phyloP scores from a whole-genome alignment of 2,797 vertebrate genomes.

The Catharus ustulatus region DNA sequence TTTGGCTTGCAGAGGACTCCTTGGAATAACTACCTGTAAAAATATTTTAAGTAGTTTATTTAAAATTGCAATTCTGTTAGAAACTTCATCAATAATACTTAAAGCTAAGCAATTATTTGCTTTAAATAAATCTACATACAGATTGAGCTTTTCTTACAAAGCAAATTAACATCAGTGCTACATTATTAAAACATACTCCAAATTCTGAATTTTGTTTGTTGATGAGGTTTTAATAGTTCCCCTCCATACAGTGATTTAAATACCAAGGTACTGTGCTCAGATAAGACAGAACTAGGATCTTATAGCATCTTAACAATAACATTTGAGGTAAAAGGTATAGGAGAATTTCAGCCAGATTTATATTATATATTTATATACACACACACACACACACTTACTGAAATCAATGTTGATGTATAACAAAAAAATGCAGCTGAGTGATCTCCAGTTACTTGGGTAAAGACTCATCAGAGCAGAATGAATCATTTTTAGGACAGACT shows the following conservation, averaged over 20 bases:
- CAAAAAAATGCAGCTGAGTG: neutral
- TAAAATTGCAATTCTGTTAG: neutral
- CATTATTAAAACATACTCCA: neutral
- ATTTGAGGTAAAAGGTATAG: neutral
- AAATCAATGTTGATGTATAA: neutral
- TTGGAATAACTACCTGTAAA: conserved; percentile 91
- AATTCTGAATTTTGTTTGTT: neutral
- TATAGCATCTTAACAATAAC: neutral
- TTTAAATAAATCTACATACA: neutral
- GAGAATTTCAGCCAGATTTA: neutral
- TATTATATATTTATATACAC: neutral
- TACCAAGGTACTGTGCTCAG: neutral
- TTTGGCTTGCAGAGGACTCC: conserved; percentile 94
- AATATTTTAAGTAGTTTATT: conserved; percentile 19
- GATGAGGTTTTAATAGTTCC: neutral
- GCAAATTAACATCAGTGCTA: neutral
- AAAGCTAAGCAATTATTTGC: neutral
- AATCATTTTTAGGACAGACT: neutral
- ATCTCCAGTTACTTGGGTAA: neutral
- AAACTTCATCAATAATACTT: neutral
- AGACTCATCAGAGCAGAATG: neutral
- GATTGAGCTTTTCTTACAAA: neutral
- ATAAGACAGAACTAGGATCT: neutral
- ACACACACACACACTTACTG: too few species aligned
- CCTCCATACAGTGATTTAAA: neutral